These are phyloP conservation scores for Fistularia commersonii DNA, from an alignment of 2,797 vertebrate genomes.

Conservation along the genomic window DNA sequence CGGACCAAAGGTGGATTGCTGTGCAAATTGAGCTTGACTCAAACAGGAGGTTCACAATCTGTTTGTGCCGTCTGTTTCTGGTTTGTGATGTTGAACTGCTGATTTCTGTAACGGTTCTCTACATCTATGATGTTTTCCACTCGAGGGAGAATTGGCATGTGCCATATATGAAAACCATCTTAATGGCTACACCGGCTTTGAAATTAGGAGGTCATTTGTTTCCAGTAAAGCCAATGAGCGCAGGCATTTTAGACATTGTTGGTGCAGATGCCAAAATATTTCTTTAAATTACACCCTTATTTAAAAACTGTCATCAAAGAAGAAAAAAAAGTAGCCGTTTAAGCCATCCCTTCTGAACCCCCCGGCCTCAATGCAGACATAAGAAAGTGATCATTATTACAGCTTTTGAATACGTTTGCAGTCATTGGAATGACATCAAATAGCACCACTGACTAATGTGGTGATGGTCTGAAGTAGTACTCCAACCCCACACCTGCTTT, in stretches of 20 bases:
- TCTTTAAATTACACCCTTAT: slow-evolving; percentile 45
- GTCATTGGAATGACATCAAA: slow-evolving; percentile 69
- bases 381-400: slow-evolving; percentile 64
- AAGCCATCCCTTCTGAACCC: slow-evolving; percentile 18
- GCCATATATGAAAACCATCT: slow-evolving; percentile 56
- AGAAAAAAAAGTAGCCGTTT: slow-evolving; percentile 34
- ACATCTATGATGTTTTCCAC: slow-evolving; percentile 57
- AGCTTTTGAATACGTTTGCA: slow-evolving; percentile 59
- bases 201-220: slow-evolving; percentile 65
- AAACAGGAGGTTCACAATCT: slow-evolving; percentile 77
- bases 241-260: slow-evolving; percentile 29
- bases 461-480: slow-evolving; percentile 53
- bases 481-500: slow-evolving; percentile 68
- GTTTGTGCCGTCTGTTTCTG: slow-evolving; percentile 73
- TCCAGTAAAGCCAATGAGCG: slow-evolving; percentile 45
- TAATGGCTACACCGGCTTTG: slow-evolving; percentile 53
- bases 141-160: slow-evolving; percentile 63
- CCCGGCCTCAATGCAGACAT: slow-evolving; percentile 37
- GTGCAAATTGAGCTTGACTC: slow-evolving; percentile 70
- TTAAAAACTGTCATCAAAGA: slow-evolving; percentile 30
- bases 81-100: slow-evolving; percentile 68
- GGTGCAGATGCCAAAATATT: slow-evolving; percentile 42
- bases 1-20: slow-evolving; percentile 61
- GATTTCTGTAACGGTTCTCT: slow-evolving; percentile 69
- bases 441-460: slow-evolving; percentile 51